phyloP scores from a whole-genome alignment of 2,888 invertebrate genomes.

The Melolontha melolontha region DNA sequence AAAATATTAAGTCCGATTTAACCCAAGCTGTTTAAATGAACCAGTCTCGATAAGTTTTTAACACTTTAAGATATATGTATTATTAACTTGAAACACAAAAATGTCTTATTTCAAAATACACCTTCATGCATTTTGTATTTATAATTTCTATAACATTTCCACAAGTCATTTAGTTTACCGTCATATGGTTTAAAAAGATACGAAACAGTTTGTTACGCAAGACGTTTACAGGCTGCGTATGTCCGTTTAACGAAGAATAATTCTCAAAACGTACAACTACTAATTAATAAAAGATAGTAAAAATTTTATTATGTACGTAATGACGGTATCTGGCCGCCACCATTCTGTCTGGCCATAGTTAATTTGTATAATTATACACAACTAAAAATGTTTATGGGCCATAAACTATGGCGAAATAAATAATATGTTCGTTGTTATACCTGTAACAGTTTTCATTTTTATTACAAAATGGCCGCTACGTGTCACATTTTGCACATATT shows the following conservation, averaged over 20 bases:
- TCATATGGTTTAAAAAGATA: too few species aligned
- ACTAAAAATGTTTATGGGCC: slow-evolving; percentile 61
- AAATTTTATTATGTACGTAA: slow-evolving; percentile 52
- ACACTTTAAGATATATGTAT: too few species aligned
- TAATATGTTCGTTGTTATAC: slow-evolving; percentile 58
- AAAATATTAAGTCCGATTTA: too few species aligned
- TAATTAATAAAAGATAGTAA: slow-evolving; percentile 53
- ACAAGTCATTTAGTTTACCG: too few species aligned
- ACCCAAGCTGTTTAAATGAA: too few species aligned
- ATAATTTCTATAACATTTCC: too few species aligned
- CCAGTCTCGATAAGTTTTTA: too few species aligned
- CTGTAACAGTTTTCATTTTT: slow-evolving; percentile 57
- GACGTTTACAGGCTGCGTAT: background rate
- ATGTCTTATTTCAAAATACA: too few species aligned
- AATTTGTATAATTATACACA: slow-evolving; percentile 63
- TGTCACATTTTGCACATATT: slow-evolving; percentile 54
- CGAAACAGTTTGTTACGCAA: background rate
- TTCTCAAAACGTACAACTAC: slow-evolving; percentile 54
- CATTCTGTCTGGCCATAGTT: slow-evolving; percentile 53
- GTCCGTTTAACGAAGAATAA: too few species aligned
- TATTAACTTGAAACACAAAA: too few species aligned
- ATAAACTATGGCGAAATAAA: slow-evolving; percentile 62
- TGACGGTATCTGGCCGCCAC: slow-evolving; percentile 47
- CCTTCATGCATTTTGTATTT: too few species aligned
- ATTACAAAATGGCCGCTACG: slow-evolving; percentile 58